Base-by-base conservation (phyloP, 2,888 invertebrate genomes). In the Antitype chi region DNA sequence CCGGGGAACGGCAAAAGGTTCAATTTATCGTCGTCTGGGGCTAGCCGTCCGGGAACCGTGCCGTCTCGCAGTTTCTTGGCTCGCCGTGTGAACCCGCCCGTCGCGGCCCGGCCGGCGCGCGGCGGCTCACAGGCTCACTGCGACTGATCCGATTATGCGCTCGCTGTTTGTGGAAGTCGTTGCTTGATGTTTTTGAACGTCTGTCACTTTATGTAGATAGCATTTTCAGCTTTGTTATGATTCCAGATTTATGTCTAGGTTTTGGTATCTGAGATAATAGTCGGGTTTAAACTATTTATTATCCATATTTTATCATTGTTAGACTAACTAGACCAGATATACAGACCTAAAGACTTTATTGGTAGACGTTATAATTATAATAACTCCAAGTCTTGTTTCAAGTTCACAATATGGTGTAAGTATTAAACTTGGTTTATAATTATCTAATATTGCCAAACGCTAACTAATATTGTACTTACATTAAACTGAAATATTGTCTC, bases 1-100 rank as follows among this genome's bases (percentile, higher is more conserved):
- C 63, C 79, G 52, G 32, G 75, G 49, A 66, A 67, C 66, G 32
- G 63, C 79, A 71, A 80, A 60, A 76, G 69, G 74, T 82, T 82
- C 76, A 82, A 82, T 80, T 85, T 67, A 72, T 52, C 71, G 74
- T 64, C 28, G 70, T 47, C 73, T 25, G 38, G 38, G 38, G 6
- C 5, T 43, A 32, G 66, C 20, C 32, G 53, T 28, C 57, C 53
- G 66, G 17, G 52, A 57, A 55, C 20, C n/a, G 15, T n/a, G n/a
- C 43, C 53, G 20, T 32, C n/a, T 53, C 62, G 11, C 52, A 43
- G 43, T 55, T 64, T 74, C 43, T 66, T 66, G 57, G 38, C 49
- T 64, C 9, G 49, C 76, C 15, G 49, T 49, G 20, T 38, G 74
- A 9, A 47, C 43, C 43, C 43, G 43, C 43, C 43, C 43, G 43